Evolutionary conservation across 2,888 invertebrate species (phyloP).

Genomic region (Monochamus alternatus): DNA sequence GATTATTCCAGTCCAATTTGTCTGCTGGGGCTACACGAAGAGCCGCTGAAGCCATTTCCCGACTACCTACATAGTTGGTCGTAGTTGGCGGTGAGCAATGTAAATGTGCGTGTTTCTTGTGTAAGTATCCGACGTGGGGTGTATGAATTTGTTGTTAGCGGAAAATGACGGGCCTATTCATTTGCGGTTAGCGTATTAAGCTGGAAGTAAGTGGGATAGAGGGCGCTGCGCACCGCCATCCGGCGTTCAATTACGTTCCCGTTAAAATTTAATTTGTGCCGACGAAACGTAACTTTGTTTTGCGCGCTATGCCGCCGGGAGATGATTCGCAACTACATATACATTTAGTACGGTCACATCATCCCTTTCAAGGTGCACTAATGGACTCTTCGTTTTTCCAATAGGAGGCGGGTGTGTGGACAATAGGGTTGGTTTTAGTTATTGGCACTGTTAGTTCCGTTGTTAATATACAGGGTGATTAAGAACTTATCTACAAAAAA

Average conservation of each 20-base stretch:
- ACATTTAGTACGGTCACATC: slow-evolving; percentile 44
- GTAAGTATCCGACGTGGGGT: slow-evolving; percentile 24
- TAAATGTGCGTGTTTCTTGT: slow-evolving; percentile 37
- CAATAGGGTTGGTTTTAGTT: too few species aligned
- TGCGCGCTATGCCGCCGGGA: slow-evolving; percentile 59
- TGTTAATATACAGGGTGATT: too few species aligned
- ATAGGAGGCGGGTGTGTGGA: too few species aligned
- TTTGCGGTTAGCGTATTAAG: slow-evolving; percentile 68
- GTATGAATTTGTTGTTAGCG: slow-evolving; percentile 54
- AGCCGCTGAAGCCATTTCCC: slow-evolving; percentile 11
- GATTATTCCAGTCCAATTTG: slow-evolving; percentile 12
- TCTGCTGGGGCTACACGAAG: background rate
- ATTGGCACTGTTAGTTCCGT: too few species aligned
- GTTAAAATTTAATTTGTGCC: slow-evolving; percentile 70
- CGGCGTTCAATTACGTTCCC: slow-evolving; percentile 70
- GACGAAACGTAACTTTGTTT: slow-evolving; percentile 71
- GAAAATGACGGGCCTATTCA: slow-evolving; percentile 60
- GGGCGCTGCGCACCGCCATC: slow-evolving; percentile 64
- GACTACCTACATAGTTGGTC: slow-evolving; percentile 60
- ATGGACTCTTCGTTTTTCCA: too few species aligned
- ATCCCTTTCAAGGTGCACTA: background rate
- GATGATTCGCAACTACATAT: slow-evolving; percentile 48
- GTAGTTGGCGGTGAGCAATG: slow-evolving; percentile 51
- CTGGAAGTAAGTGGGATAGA: slow-evolving; percentile 68
- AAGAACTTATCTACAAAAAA: too few species aligned